Percentiles rank a stretch among this genome's conserved stretches.
Evolutionary conservation across 1,140 invertebrate genomes (phyloP).

Genomic region (Diploscapter pachys): DNA sequence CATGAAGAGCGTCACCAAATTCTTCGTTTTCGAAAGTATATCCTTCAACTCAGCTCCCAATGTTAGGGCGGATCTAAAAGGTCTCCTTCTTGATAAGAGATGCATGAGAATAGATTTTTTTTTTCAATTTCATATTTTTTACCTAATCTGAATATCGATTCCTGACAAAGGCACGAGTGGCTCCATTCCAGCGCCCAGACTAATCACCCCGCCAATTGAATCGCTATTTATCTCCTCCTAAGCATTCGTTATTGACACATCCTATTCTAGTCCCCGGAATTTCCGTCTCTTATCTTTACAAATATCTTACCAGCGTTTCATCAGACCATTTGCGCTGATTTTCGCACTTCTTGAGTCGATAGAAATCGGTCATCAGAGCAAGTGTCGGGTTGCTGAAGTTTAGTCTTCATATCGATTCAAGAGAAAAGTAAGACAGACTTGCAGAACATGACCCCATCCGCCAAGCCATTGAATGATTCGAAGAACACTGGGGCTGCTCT

Average conservation of each 20-base stretch:
- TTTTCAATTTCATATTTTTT: constrained; percentile 13
- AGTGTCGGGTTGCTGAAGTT: constrained; percentile 15
- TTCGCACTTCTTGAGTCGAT: constrained; percentile 26
- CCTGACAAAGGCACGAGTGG: constrained; percentile 10
- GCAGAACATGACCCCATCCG: constrained; percentile 27
- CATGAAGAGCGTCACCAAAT: constrained; percentile 24
- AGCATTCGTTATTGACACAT: too few relatives aligned
- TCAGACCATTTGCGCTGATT: constrained; percentile 2
- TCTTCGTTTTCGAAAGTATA: constrained; percentile 5
- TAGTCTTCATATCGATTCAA: too few relatives aligned
- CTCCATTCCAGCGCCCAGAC: constrained; percentile 19
- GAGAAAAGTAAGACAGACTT: not conserved
- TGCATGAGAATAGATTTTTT: not conserved
- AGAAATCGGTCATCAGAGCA: constrained; percentile 25
- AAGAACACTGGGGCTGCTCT: constrained; percentile 28
- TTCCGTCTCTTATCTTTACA: not conserved
- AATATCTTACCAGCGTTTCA: not conserved
- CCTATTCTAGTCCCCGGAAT: not conserved
- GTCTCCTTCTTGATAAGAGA: not conserved
- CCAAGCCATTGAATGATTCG: constrained; percentile 22
- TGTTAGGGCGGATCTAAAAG: too few relatives aligned
- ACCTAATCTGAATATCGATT: constrained; percentile 25
- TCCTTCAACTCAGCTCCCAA: not conserved
- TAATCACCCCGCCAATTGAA: constrained; percentile 22
- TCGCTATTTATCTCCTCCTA: constrained; percentile 16